Evolutionary conservation across 2,113 vertebrate species (phyloP).

Genomic region (Kryptolebias marmoratus): DNA sequence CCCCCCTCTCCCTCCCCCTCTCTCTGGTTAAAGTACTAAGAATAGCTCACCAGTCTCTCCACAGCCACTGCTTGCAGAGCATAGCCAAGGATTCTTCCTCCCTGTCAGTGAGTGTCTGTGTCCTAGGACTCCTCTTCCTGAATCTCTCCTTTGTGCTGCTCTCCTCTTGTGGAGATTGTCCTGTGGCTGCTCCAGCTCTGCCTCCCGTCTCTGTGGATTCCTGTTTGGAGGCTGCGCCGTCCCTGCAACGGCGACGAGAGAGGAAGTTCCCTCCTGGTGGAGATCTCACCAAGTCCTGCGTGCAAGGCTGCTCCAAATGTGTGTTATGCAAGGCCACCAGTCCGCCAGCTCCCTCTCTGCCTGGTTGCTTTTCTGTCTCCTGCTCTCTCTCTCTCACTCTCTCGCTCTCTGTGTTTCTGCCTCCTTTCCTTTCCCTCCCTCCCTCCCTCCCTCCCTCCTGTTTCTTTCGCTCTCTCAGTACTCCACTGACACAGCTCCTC

Average conservation of each 20-base stretch:
- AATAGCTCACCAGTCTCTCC: slow-evolving; percentile 80
- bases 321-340: slow-evolving; percentile 85
- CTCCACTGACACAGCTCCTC: slow-evolving; percentile 84
- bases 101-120: slow-evolving; percentile 43
- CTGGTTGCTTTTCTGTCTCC: slow-evolving; percentile 65
- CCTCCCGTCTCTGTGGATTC: slow-evolving; percentile 39
- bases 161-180: slow-evolving; percentile 40
- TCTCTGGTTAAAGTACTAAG: slow-evolving; percentile 69
- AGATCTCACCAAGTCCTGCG: slow-evolving; percentile 79
- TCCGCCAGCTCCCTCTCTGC: slow-evolving; percentile 85
- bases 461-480: slow-evolving; percentile 75
- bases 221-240: slow-evolving; percentile 25
- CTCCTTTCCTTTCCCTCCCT: slow-evolving; percentile 43
- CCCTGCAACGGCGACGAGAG: slow-evolving; percentile 53
- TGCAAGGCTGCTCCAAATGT: slow-evolving; percentile 76
- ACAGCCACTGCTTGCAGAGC: slow-evolving; percentile 75
- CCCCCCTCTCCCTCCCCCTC: slow-evolving; percentile 31
- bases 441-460: slow-evolving; percentile 25
- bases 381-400: slow-evolving; percentile 39
- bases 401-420: slow-evolving; percentile 39
- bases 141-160: slow-evolving; percentile 69
- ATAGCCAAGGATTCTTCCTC: slow-evolving; percentile 72
- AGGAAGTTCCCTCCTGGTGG: slow-evolving; percentile 78
- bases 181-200: slow-evolving; percentile 39
- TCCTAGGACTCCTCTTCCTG: slow-evolving; percentile 67